Percentiles rank a stretch among this genome's conserved stretches.
Evolutionary conservation across 2,797 vertebrate species (phyloP).

Genomic region (Nannoperca australis): DNA sequence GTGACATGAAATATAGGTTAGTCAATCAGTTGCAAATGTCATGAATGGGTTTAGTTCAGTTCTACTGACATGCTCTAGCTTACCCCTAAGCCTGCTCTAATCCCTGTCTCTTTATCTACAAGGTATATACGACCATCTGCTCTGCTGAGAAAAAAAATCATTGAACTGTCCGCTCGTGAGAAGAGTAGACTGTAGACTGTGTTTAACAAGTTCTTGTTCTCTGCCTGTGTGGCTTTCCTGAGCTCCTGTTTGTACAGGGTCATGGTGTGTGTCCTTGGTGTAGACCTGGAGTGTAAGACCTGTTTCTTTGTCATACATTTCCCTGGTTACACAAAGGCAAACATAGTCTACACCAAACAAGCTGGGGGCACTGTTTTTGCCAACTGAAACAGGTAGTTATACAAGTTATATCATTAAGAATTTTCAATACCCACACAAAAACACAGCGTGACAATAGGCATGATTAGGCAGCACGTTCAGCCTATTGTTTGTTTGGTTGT

Average conservation of each 20-base stretch:
- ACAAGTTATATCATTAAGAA: constrained; percentile 4
- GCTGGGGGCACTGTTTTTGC: constrained; percentile 17
- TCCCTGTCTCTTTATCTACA: constrained; percentile 45
- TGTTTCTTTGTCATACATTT: constrained; percentile 49
- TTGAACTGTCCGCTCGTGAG: constrained; percentile 10
- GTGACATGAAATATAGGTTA: constrained; percentile 40
- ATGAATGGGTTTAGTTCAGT: constrained; percentile 35
- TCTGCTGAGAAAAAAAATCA: constrained; percentile 14
- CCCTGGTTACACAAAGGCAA: constrained; percentile 44
- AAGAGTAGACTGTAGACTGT: constrained; percentile 8
- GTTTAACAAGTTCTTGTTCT: constrained; percentile 41
- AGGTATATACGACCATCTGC: constrained; percentile 51
- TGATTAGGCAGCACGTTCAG: constrained; percentile 3
- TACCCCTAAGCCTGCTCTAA: constrained; percentile 57
- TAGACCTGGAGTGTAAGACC: constrained; percentile 31
- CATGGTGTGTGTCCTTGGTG: constrained; percentile 39
- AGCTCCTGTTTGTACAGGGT: constrained; percentile 41
- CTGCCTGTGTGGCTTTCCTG: constrained; percentile 25
- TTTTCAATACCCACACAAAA: constrained; percentile 22
- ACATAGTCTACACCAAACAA: constrained; percentile 31
- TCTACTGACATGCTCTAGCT: constrained; percentile 15
- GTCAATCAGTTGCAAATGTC: constrained; percentile 41
- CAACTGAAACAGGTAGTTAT: constrained; percentile 35
- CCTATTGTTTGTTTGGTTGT: neutral
- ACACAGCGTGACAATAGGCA: neutral